Conservation (phyloP, 2,797 vertebrate genomes). For the Manis javanica region DNA sequence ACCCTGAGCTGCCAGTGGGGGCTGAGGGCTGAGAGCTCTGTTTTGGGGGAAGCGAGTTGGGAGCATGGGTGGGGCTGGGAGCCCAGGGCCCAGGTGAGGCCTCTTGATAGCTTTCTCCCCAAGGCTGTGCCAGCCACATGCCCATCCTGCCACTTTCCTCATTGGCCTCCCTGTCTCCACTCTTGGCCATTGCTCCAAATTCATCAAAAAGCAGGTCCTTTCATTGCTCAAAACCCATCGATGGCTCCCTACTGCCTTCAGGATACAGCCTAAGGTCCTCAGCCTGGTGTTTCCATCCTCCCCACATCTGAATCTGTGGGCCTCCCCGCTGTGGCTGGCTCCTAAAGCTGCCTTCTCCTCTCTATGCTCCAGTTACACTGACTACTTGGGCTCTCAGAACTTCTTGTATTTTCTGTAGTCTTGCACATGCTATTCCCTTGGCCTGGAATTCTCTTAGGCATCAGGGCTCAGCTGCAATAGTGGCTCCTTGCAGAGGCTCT, state of each 20-base stretch:
- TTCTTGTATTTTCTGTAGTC: not conserved
- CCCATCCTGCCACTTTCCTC: not conserved
- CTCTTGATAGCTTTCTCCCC: not conserved
- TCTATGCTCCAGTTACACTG: not conserved
- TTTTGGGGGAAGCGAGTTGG: not conserved
- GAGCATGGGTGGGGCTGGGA: not conserved
- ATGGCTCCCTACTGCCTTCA: not conserved
- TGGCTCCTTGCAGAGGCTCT: not conserved
- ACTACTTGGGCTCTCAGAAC: not conserved
- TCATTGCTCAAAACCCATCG: not conserved
- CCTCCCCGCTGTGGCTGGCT: not conserved
- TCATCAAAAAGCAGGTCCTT: not conserved
- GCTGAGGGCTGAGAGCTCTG: not conserved
- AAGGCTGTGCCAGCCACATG: not conserved
- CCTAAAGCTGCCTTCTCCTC: too few relatives aligned
- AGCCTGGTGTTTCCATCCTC: not conserved
- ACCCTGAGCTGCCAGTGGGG: not conserved
- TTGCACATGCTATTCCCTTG: not conserved
- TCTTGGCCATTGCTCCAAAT: not conserved
- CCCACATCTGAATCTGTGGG: not conserved
- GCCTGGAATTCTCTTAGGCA: not conserved
- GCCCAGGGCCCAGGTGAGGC: not conserved
- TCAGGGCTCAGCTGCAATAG: not conserved
- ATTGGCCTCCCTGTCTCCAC: not conserved
- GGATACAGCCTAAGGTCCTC: not conserved